Base-by-base conservation (phyloP, 2,888 invertebrate species). In the Drosophila ezoana region DNA sequence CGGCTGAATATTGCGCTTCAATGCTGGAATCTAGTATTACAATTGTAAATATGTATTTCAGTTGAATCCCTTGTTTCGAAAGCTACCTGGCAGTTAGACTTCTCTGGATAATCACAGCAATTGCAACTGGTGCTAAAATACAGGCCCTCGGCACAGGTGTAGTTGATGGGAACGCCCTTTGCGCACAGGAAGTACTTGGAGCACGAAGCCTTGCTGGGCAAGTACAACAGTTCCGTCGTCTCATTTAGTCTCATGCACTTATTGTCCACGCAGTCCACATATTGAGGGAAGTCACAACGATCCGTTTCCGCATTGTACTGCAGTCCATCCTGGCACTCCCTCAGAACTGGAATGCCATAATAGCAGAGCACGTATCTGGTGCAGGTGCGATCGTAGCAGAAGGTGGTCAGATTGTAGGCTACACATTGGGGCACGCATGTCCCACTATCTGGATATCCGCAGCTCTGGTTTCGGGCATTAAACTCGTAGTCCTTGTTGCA, bases 261-360 rank as follows among this genome's bases (percentile, higher is more conserved):
- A 60, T 90, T 86, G 28, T 85, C 85, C 20, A 87, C 85, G 65
- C 91, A 91, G 61, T 92, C 90, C 2, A 92, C 91, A 62, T 81
- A 77, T 51, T 87, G 75, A 0, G 92, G 64, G 35, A 79, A 90
- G 72, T 91, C 92, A 41, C 91, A 91, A n/a, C 90, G 91, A 76
- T 89, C 87, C 5, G 91, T 91, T 1, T 70, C 62, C 0, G 76
- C 41, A 71, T 91, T 92, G 53, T 89, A 91, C 41, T 91, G 91
- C 3, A 91, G 65, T 2, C 87, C 88, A 63, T 92, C 91, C 0
- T 72, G 61, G 37, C 91, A 92, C 41, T 87, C 60, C 14, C 88
- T 79, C 13, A 91, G 16, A 0, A 92, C 81, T 0, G 90, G 85
- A 3, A 51, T 61, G 0, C 78, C 71, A 35, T 62, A 83, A 69